phyloP scores from a whole-genome alignment of 2,797 vertebrate genomes.

The Clarias pachynema region DNA sequence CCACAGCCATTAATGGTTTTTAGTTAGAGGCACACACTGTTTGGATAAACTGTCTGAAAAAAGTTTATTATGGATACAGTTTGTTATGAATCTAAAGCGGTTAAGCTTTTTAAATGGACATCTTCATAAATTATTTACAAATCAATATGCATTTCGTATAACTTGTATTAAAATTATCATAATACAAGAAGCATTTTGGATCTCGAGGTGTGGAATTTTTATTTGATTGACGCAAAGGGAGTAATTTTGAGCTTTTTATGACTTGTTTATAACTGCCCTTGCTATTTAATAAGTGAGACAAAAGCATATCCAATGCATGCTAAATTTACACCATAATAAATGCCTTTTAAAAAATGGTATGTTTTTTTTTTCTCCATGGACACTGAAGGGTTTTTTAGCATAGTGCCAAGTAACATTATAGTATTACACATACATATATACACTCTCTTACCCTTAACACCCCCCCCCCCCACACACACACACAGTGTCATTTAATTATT shows the following conservation, averaged over 20 bases:
- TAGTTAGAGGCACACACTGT: neutral
- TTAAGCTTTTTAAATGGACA: neutral
- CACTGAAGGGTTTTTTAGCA: neutral
- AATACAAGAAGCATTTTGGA: neutral
- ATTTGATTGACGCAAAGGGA: constrained; percentile 8
- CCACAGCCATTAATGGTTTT: neutral
- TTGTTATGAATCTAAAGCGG: neutral
- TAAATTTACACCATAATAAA: constrained; percentile 24
- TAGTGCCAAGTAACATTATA: neutral
- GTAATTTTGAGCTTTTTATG: constrained; percentile 3
- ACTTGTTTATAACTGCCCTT: constrained; percentile 11
- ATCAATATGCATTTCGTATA: neutral
- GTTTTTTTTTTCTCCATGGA: neutral
- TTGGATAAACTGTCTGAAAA: neutral
- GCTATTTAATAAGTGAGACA: neutral
- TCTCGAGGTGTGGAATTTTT: neutral
- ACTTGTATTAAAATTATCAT: neutral
- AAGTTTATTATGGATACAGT: neutral
- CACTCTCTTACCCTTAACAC: too few species aligned
- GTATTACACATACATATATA: neutral
- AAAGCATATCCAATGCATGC: neutral
- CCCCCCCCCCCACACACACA: neutral
- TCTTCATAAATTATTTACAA: neutral
- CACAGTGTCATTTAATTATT: neutral
- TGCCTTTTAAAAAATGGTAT: neutral